Evolutionary conservation across 2,888 invertebrate species (phyloP).

Genomic region (Agriopis aurantiaria): DNA sequence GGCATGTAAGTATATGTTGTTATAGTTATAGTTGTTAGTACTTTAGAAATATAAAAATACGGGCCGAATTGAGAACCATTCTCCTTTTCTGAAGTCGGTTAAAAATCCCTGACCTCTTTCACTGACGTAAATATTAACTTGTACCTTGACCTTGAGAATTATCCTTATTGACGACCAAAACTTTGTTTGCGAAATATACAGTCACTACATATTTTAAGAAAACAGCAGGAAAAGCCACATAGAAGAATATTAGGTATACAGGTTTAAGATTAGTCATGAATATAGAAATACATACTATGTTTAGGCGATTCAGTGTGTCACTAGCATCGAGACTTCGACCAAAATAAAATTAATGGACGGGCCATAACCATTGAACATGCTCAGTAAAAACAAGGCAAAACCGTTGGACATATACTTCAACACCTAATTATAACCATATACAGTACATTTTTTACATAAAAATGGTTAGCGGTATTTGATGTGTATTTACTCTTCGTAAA

Average conservation of each 20-base stretch:
- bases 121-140: neutral
- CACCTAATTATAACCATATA: no score
- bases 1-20: no score
- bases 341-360: no score
- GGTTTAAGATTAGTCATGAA: neutral
- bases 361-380: no score
- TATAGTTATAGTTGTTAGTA: neutral
- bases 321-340: no score
- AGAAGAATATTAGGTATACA: neutral
- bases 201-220: slow-evolving; percentile 3
- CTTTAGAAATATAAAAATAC: neutral
- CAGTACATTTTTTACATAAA: no score
- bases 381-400: no score
- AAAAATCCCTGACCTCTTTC: slow-evolving; percentile 3
- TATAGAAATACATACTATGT: neutral
- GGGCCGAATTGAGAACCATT: no score
- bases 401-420: no score
- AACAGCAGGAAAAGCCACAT: neutral
- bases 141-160: neutral
- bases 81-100: no score
- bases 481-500: no score
- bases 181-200: neutral
- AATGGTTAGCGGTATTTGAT: no score
- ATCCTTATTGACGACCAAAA: slow-evolving; percentile 1
- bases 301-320: neutral